Percentiles rank a stretch among this genome's conserved stretches.
These are phyloP conservation scores for Leptinotarsa undecemlineata DNA, from an alignment of 1,140 invertebrate species.

Conservation along the genomic window DNA sequence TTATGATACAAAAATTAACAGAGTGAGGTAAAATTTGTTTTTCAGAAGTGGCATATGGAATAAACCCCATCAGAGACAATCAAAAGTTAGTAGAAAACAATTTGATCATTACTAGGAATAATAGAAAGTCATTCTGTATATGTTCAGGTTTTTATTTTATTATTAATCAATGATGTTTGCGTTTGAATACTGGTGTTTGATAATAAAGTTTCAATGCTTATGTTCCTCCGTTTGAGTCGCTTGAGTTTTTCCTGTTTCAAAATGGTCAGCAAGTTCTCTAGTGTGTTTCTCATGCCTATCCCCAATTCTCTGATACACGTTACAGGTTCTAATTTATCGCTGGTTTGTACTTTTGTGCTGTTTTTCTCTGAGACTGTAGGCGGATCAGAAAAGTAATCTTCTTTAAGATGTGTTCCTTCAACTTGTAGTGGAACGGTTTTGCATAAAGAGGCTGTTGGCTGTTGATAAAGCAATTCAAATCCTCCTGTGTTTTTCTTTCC, in stretches of 20 bases:
- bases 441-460: slow-evolving; percentile 26
- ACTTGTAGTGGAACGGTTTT: slow-evolving; percentile 27
- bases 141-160: too few relatives aligned
- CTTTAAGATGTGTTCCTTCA: slow-evolving; percentile 23
- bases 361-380: slow-evolving; percentile 5
- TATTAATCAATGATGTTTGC: background rate
- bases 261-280: slow-evolving; percentile 43
- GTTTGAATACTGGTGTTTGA: slow-evolving; percentile 6
- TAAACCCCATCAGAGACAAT: too few relatives aligned
- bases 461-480: slow-evolving; percentile 58
- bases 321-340: slow-evolving; percentile 31
- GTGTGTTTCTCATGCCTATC: slow-evolving; percentile 46
- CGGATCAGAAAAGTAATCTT: slow-evolving; percentile 37
- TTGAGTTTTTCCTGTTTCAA: slow-evolving; percentile 43
- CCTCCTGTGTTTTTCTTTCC: slow-evolving; percentile 59
- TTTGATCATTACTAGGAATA: too few relatives aligned
- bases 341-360: slow-evolving; percentile 4
- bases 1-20: too few relatives aligned
- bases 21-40: too few relatives aligned
- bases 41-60: too few relatives aligned
- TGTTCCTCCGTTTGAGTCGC: slow-evolving; percentile 14
- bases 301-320: slow-evolving; percentile 38
- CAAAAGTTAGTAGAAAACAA: too few relatives aligned
- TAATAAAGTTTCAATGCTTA: slow-evolving; percentile 7
- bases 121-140: too few relatives aligned